Evolutionary conservation across 2,113 vertebrate species (phyloP).

Genomic region (Mastomys natalensis): DNA sequence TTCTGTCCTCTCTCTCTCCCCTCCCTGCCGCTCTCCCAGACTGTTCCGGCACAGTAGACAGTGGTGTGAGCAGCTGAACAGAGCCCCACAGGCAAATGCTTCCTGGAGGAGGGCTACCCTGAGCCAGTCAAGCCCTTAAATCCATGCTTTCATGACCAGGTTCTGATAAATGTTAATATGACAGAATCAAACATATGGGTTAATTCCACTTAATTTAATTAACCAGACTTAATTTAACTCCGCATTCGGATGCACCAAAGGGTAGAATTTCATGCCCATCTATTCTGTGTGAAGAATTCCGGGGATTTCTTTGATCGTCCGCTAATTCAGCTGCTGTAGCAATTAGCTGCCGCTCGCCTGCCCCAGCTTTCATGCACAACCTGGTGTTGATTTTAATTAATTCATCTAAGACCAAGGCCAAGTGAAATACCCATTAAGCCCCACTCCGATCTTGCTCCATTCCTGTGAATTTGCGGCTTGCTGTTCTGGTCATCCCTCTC

Average conservation of each 20-base stretch:
- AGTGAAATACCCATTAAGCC: conserved; percentile 46
- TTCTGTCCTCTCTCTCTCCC: not conserved
- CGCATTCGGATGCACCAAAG: conserved; percentile 26
- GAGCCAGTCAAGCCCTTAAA: not conserved
- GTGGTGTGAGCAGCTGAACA: no score
- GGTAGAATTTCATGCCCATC: conserved; percentile 56
- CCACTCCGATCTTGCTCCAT: not conserved
- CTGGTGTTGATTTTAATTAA: conserved; percentile 70
- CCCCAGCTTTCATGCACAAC: conserved; percentile 36
- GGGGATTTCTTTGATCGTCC: conserved; percentile 65
- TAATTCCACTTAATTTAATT: conserved; percentile 68
- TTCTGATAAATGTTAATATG: not conserved
- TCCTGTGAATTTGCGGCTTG: not conserved
- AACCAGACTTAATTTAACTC: conserved; percentile 52
- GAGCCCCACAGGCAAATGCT: not conserved
- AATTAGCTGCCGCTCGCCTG: conserved; percentile 19
- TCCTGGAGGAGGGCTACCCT: not conserved
- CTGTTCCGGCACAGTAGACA: not conserved
- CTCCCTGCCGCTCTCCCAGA: not conserved
- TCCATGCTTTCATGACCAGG: not conserved
- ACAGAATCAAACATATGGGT: conserved; percentile 8
- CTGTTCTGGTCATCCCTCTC: not conserved
- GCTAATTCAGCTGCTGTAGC: conserved; percentile 59
- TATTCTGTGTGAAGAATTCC: conserved; percentile 36
- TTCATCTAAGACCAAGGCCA: conserved; percentile 48